Percentiles rank a stretch among this genome's conserved stretches.
Evolutionary conservation across 1,140 invertebrate genomes (phyloP).

Genomic region (Melanaphis sacchari): DNA sequence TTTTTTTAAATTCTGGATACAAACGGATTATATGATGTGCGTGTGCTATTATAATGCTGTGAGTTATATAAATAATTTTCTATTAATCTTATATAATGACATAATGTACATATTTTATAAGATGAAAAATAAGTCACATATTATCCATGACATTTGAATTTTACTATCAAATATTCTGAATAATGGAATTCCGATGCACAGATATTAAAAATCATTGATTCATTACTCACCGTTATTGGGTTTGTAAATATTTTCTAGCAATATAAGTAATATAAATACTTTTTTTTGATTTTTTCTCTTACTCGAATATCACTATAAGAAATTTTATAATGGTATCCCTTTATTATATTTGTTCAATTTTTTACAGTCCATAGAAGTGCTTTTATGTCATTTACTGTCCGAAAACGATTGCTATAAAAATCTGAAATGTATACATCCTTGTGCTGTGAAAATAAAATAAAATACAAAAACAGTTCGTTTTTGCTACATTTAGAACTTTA

Average conservation of each 20-base stretch:
- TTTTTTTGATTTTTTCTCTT: not conserved
- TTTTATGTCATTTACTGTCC: not conserved
- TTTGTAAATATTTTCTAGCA: not conserved
- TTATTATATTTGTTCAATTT: not conserved
- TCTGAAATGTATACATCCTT: not conserved
- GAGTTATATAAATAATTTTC: not conserved
- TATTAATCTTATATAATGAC: not conserved
- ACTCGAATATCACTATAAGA: not conserved
- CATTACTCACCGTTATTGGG: not conserved
- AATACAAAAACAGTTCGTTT: not conserved
- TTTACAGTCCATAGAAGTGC: not conserved
- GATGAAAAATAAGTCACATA: not conserved
- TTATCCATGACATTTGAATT: not conserved
- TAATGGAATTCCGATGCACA: not conserved
- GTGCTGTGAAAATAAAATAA: not conserved
- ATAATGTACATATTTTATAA: not conserved
- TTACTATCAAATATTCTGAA: not conserved
- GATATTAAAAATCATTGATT: not conserved
- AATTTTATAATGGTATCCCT: not conserved
- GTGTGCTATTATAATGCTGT: not conserved
- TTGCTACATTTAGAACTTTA: not conserved
- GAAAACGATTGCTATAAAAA: not conserved
- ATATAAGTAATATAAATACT: not conserved
- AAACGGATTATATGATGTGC: not conserved
- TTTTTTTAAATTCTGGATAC: not conserved